Evolutionary conservation across 2,888 invertebrate species (phyloP).

Genomic region (Pristionchus mayeri): DNA sequence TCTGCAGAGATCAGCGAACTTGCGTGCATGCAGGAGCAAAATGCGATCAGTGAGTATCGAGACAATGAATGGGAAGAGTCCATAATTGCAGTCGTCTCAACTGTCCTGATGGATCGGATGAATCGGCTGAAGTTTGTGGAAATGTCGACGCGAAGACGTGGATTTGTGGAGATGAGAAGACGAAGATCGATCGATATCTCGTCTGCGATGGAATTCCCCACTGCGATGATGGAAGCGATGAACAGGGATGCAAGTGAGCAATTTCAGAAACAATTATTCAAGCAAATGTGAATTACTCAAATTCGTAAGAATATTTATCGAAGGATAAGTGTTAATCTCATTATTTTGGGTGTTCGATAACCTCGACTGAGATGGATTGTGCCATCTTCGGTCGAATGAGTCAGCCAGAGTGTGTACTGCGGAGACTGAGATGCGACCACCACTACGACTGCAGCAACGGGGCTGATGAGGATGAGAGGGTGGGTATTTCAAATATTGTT

Average conservation of each 20-base stretch:
- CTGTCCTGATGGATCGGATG: conserved; percentile 48
- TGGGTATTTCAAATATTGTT: not conserved
- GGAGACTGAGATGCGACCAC: conserved; percentile 38
- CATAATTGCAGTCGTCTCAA: conserved; percentile 28
- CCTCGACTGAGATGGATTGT: conserved; percentile 49
- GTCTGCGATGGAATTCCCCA: conserved; percentile 58
- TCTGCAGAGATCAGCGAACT: conserved; percentile 55
- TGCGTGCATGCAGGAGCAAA: conserved; percentile 57
- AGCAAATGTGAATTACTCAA: not conserved
- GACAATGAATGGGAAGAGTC: too few species aligned
- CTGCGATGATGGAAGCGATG: conserved; percentile 59
- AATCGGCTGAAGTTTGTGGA: not conserved
- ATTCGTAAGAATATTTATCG: too few species aligned
- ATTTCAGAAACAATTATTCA: too few species aligned
- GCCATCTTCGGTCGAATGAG: conserved; percentile 46
- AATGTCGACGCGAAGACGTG: not conserved
- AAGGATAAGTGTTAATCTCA: not conserved
- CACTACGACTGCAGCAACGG: conserved; percentile 48
- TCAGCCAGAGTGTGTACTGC: conserved; percentile 24
- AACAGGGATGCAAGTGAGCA: conserved; percentile 53
- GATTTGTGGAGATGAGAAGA: conserved; percentile 1
- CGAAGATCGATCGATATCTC: conserved; percentile 26
- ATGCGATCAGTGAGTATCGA: conserved; percentile 55
- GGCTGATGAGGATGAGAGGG: conserved; percentile 48
- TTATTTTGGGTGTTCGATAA: not conserved